Conservation (phyloP, 1,140 invertebrate genomes). For the Caenorhabditis briggsae region DNA sequence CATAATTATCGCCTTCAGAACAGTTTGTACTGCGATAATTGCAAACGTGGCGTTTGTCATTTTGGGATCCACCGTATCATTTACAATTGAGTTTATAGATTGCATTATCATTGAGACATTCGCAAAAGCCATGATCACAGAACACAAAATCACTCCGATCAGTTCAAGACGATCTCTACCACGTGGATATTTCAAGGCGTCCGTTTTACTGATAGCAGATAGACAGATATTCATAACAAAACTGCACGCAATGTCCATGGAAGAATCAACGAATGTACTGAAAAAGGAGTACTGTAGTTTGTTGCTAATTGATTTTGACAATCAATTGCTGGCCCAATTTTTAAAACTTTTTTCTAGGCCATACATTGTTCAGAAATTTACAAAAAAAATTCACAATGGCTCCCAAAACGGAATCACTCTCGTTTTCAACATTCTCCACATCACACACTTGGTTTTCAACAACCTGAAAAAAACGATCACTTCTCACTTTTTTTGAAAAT, state of each 20-base stretch:
- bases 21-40: neutral
- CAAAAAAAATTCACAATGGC: too few relatives aligned
- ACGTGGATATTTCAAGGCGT: conserved; percentile 66
- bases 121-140: conserved; percentile 69
- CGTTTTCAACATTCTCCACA: too few relatives aligned
- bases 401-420: too few relatives aligned
- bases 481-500: too few relatives aligned
- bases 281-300: neutral
- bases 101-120: conserved; percentile 68
- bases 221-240: conserved; percentile 63
- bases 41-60: neutral
- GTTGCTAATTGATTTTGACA: too few relatives aligned
- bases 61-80: conserved; percentile 57
- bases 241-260: conserved; percentile 68
- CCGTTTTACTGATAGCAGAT: conserved; percentile 58
- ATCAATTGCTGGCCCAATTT: too few relatives aligned
- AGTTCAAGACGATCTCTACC: conserved; percentile 66
- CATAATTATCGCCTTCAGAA: conserved; percentile 14
- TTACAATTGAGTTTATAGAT: conserved; percentile 63
- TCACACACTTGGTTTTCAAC: too few relatives aligned
- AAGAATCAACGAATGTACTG: conserved; percentile 69
- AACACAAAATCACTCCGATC: conserved; percentile 65
- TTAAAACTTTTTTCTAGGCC: too few relatives aligned
- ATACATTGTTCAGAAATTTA: too few relatives aligned
- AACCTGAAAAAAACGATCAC: too few relatives aligned